Evolutionary conservation across 1,140 invertebrate species (phyloP), one percentile per base, ranked within the genome.

Genomic region (Platyscapa corneri): DNA sequence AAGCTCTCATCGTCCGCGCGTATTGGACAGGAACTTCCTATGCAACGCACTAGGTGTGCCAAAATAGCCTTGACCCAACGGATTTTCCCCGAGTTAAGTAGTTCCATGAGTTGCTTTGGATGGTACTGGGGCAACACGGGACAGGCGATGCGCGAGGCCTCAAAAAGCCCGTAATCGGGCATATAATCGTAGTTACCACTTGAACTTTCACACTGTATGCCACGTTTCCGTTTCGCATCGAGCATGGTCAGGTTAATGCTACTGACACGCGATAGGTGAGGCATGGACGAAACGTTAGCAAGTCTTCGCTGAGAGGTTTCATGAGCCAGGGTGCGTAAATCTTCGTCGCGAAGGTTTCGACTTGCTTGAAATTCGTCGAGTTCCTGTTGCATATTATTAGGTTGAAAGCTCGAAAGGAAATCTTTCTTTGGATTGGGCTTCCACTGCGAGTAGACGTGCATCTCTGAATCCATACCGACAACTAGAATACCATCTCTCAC

Each of bases 381-480:
- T 83, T 94, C 94, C 65, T 94, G 93, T 49, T 94, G 92, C 53
- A 93, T 92, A 0, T 92, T 82, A 82, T 90, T 92, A 8, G 92
- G 92, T 8, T 93, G 91, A 1, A 93, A 89, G 64, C 92, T 93
- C 37, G 70, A 74, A 14, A 74, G 23, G 37, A 74, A 74, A 16
- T 94, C 93, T 32, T 90, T 94, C 23, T 93, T 93, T 37, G 94
- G 94, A 88, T 96, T 95, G 3, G 97, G 96, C 89, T 97, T 97
- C 99, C 99, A 99, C 91, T 99, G 99, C 0, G 98, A 99, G 91
- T 99, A 99, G 0, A 99, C 98, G 89, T 99, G 98, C 98, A 99
- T 99, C 92, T 99, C 99, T 49, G 98, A 99, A 90, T 99, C 98
- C 98, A 99, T 99, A 37, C 98, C 99, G 10, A 99, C 98, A 0